These are phyloP conservation scores for Oostethus manadensis DNA, from an alignment of 2,113 vertebrate species.

Conservation along the genomic window DNA sequence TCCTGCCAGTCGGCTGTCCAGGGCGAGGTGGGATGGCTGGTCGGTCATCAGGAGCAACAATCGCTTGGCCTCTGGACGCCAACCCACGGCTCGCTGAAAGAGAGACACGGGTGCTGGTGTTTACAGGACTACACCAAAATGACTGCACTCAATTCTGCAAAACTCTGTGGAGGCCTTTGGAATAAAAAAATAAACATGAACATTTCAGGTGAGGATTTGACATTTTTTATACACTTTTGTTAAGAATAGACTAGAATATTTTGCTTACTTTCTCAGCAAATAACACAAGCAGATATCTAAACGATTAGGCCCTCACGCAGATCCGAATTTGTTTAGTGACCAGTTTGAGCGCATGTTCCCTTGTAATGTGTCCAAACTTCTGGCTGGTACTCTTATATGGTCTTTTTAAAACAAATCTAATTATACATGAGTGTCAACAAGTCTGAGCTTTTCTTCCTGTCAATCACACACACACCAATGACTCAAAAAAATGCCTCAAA, in stretches of 20 bases:
- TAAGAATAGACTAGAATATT: too few relatives aligned
- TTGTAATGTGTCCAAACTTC: too few relatives aligned
- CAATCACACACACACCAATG: too few relatives aligned
- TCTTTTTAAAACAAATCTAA: too few relatives aligned
- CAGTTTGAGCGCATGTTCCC: too few relatives aligned
- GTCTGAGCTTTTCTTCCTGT: too few relatives aligned
- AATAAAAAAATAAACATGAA: not conserved
- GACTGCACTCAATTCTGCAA: not conserved
- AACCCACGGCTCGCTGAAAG: constrained; percentile 83
- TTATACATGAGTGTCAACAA: too few relatives aligned
- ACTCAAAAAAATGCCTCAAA: too few relatives aligned
- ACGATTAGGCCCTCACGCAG: too few relatives aligned
- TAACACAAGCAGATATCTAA: not conserved
- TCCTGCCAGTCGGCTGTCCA: constrained; percentile 93
- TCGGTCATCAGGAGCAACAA: constrained; percentile 96
- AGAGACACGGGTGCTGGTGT: not conserved
- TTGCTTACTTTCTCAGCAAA: not conserved
- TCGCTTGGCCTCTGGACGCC: constrained; percentile 89
- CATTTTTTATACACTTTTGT: not conserved
- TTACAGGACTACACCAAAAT: not conserved
- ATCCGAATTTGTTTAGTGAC: too few relatives aligned
- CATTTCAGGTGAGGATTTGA: not conserved
- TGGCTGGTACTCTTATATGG: too few relatives aligned
- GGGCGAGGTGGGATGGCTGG: constrained; percentile 92
- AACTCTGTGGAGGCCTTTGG: not conserved